Evolutionary conservation across 2,113 vertebrate species (phyloP), one percentile per base, ranked within the genome.

Genomic region (Stigmatopora nigra): DNA sequence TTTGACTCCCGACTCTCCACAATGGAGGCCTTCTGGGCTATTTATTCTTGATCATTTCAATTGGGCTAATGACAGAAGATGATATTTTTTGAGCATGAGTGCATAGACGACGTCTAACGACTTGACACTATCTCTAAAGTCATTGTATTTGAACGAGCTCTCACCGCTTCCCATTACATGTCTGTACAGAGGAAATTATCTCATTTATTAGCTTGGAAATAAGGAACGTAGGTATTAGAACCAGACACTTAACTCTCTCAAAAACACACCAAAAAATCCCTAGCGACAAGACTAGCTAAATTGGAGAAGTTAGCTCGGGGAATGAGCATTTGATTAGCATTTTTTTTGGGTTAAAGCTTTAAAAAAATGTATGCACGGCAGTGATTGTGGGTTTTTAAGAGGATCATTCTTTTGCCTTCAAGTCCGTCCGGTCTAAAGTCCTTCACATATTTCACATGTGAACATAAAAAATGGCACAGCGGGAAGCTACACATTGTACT

Each of bases 291-390:
- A 60, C 57, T 71, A 60, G 44, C 19, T 67, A 38, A 79, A 80
- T 75, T 78, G 75, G 68, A 82, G 84, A 86, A 85, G 73, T 61
- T 74, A 68, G 78, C 81, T 78, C 75, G 71, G 77, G 81, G 76
- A 85, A 73, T 72, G 56, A 75, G 52, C 72, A 67, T 85, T 82
- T 73, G 60, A 71, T 82, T 36, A 71, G 78, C 56, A 25, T 75
- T 75, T 75, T 72, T 73, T 73, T 75, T 80, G 68, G 72, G 47
- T 48, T 74, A 55, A 62, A 64, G 82, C 75, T 80, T 79, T 76
- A 66, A 65, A 69, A 69, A 31, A 66, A 73, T 82, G 69, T 80
- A 67, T 77, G 77, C 77, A 67, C 63, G 45, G 61, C 72, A 78
- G 79, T 72, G 38, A 68, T 72, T 79, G 70, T 25, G 36, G 71